These are phyloP conservation scores for Cinara cedri DNA, from an alignment of 2,888 invertebrate genomes.

Conservation along the genomic window DNA sequence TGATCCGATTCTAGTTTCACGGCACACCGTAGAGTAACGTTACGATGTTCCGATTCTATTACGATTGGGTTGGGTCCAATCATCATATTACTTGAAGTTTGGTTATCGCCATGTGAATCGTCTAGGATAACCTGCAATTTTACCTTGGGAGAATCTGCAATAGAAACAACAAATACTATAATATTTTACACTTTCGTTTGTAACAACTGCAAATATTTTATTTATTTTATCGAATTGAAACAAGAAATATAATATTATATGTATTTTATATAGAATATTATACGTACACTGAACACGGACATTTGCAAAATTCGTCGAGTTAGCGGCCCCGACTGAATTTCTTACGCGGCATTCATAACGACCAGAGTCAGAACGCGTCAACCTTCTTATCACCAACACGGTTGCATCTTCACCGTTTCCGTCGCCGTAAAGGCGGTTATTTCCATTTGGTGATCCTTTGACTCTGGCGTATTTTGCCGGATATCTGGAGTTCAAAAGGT, in stretches of 20 bases:
- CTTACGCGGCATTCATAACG: slow-evolving; percentile 81
- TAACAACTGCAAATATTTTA: too few relatives aligned
- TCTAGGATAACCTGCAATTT: slow-evolving; percentile 49
- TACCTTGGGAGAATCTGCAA: slow-evolving; percentile 39
- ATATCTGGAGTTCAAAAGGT: neutral
- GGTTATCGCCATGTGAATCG: slow-evolving; percentile 15
- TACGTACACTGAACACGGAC: slow-evolving; percentile 60
- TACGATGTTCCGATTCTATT: slow-evolving; percentile 49
- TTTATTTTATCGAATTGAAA: neutral
- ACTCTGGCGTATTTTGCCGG: slow-evolving; percentile 28
- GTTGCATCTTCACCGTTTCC: slow-evolving; percentile 30
- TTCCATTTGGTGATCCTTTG: neutral
- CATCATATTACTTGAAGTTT: slow-evolving; percentile 10
- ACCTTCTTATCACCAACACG: slow-evolving; percentile 10
- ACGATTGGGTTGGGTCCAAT: slow-evolving; percentile 25
- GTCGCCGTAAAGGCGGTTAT: neutral
- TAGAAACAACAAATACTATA: neutral
- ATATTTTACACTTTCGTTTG: neutral
- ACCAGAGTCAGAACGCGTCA: slow-evolving; percentile 64
- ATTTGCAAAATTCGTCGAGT: slow-evolving; percentile 68
- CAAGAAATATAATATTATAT: too few relatives aligned
- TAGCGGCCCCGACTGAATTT: slow-evolving; percentile 74
- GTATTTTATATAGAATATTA: neutral
- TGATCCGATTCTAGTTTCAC: slow-evolving; percentile 44
- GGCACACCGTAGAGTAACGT: slow-evolving; percentile 52